These are phyloP conservation scores for Paedocypris micromegethes DNA, from an alignment of 2,797 vertebrate genomes.

Conservation along the genomic window DNA sequence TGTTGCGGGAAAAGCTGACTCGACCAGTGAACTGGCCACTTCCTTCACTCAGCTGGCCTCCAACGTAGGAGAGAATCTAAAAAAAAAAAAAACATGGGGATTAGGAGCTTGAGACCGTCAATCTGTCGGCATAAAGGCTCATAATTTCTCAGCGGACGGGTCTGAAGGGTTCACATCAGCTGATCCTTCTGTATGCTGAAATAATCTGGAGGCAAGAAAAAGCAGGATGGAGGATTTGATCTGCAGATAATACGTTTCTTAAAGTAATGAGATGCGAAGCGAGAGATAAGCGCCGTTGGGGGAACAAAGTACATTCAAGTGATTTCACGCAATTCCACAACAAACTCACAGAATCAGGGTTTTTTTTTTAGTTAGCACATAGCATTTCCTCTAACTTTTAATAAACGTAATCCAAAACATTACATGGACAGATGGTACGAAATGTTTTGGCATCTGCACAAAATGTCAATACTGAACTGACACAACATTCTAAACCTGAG, in stretches of 20 bases:
- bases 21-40: slow-evolving; percentile 57
- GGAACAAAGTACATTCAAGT: not conserved
- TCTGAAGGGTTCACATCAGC: slow-evolving; percentile 38
- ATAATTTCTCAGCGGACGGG: slow-evolving; percentile 8
- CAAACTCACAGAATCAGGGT: too few relatives aligned
- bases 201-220: slow-evolving; percentile 28
- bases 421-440: slow-evolving; percentile 18
- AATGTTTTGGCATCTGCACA: slow-evolving; percentile 18
- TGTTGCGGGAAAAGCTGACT: slow-evolving; percentile 57
- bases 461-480: slow-evolving; percentile 10
- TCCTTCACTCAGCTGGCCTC: slow-evolving; percentile 27
- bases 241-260: slow-evolving; percentile 29
- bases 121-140: not conserved
- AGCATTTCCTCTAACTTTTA: not conserved
- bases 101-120: not conserved
- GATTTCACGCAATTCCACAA: not conserved
- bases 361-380: too few relatives aligned
- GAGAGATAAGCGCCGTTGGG: slow-evolving; percentile 11
- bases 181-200: slow-evolving; percentile 35
- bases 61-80: slow-evolving; percentile 74
- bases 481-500: slow-evolving; percentile 21
- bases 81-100: not conserved
- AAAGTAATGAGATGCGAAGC: slow-evolving; percentile 23
- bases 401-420: not conserved
- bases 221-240: slow-evolving; percentile 12